Percentiles rank a stretch among this genome's conserved stretches.
These are phyloP conservation scores for Nanorana parkeri DNA, from an alignment of 2,113 vertebrate species.

Conservation along the genomic window DNA sequence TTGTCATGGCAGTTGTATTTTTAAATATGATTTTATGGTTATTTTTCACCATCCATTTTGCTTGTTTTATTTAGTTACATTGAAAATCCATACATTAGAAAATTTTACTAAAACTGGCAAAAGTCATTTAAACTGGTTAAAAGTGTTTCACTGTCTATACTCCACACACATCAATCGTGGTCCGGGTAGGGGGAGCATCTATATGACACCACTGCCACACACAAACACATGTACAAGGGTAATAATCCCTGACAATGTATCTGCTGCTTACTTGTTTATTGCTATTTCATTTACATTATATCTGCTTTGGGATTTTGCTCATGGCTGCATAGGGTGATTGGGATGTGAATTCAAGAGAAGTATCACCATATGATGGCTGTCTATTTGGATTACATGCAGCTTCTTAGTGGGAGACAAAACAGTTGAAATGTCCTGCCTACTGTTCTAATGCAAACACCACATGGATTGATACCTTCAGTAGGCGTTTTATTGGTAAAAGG, in stretches of 20 bases:
- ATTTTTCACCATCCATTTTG: slow-evolving; percentile 6
- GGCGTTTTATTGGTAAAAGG: not conserved
- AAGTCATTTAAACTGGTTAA: not conserved
- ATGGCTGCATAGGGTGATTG: not conserved
- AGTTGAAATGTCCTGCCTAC: slow-evolving; percentile 7
- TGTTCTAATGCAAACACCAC: not conserved
- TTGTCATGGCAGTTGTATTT: slow-evolving; percentile 42
- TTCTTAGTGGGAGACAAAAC: slow-evolving; percentile 6
- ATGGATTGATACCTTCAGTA: not conserved
- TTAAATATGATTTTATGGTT: slow-evolving; percentile 48
- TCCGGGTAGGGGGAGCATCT: not conserved
- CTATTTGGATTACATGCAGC: not conserved
- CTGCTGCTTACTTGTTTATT: not conserved
- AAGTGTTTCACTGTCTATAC: not conserved
- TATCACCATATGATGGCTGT: not conserved
- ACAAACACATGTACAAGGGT: not conserved
- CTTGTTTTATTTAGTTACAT: slow-evolving; percentile 10
- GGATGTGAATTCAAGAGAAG: not conserved
- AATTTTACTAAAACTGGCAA: not conserved
- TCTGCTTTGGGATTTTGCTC: not conserved
- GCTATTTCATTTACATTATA: not conserved
- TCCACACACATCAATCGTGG: not conserved
- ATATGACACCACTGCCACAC: not conserved
- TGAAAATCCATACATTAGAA: not conserved
- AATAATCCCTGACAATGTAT: not conserved